Evolutionary conservation across 2,888 invertebrate species (phyloP), one percentile per base, ranked within the genome.

Genomic region (Andrena trimmerana): DNA sequence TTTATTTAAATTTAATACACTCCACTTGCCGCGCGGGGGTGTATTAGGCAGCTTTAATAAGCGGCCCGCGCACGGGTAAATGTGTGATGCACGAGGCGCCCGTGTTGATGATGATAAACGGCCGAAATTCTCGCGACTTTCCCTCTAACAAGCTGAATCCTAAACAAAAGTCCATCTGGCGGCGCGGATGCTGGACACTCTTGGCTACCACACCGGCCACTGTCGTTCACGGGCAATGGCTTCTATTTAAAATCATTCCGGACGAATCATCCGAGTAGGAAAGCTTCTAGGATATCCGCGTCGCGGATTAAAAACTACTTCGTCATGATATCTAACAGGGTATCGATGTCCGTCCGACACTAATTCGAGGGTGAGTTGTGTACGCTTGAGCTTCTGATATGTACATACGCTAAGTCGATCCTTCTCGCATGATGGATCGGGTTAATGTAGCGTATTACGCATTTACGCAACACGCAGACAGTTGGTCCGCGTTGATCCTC

Each of bases 1-100:
- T 94, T 94, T 94, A 93, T 94, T 93, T 93, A 92, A 93, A 94
- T 94, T 93, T 93, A 94, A 94, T 94, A 92, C 92, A 93, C 91
- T 91, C 90, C 90, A 86, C 90, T 90, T 87, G 90, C 77, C 83
- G 68, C 86, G 89, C 87, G 89, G 87, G 90, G 90, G 90, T 90
- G 91, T 90, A 91, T 91, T 91, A 91, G 88, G 82, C 84, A 87
- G 87, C 81, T 88, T 89, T 90, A 90, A 89, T 89, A 89, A 89
- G 88, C 85, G 86, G 67, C 70, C 42, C 82, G 50, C 78, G 80
- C 76, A 42, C 86, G 66, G 59, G 80, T 81, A 81, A 79, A 81
- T 79, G 59, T 60, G 78, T 70, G 69, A 78, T 68, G 67, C 71
- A 65, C 68, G 69, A 52, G 42, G 73, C 65, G 48, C 29, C 63